phyloP scores from a whole-genome alignment of 1,140 invertebrate genomes.

The Aphis gossypii region DNA sequence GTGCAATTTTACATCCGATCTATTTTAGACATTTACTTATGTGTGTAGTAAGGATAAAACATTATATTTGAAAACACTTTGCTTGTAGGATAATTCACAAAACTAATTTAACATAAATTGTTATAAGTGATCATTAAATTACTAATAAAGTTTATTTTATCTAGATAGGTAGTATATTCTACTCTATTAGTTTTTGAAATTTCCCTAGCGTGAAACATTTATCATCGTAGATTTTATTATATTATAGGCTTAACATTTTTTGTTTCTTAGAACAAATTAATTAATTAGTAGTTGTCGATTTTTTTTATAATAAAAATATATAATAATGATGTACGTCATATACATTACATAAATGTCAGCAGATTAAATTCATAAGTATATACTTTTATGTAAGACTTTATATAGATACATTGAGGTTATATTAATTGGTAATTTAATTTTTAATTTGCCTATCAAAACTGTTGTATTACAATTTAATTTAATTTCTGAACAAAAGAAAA shows the following conservation, averaged over 20 bases:
- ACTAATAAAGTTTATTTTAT: conserved; percentile 9
- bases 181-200: not conserved
- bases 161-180: not conserved
- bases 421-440: not conserved
- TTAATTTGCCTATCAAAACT: not conserved
- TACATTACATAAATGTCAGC: not conserved
- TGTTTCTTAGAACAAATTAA: not conserved
- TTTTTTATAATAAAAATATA: not conserved
- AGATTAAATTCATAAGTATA: not conserved
- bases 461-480: not conserved
- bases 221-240: not conserved
- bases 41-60: not conserved
- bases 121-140: conserved; percentile 28
- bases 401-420: not conserved
- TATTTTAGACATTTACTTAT: not conserved
- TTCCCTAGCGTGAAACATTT: not conserved
- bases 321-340: not conserved
- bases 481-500: not conserved
- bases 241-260: not conserved
- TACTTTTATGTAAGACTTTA: not conserved
- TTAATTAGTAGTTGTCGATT: not conserved
- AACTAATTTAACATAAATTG: conserved; percentile 47
- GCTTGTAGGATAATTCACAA: conserved; percentile 26
- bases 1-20: not conserved
- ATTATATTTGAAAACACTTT: not conserved